Evolutionary conservation across 2,797 vertebrate species (phyloP), one percentile per base, ranked within the genome.

Genomic region (Clamator glandarius): DNA sequence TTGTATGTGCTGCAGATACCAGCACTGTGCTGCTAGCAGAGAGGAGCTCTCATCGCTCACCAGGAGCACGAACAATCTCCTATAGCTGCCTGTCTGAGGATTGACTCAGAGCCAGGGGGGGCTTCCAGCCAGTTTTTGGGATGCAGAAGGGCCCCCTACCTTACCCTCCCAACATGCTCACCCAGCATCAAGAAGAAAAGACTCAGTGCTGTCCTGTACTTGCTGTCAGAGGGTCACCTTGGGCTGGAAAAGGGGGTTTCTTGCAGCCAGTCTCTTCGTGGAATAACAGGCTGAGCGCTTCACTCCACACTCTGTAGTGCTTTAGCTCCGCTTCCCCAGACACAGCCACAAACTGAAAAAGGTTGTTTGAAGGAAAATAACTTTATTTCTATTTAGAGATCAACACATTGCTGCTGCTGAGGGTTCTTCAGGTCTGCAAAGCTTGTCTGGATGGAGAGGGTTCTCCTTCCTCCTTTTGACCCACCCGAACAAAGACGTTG

Each of bases 371-470:
- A 41, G 8, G 6, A 9, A 55, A 33, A 21, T 51, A 11, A 28
- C 20, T 70, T 83, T 28, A 19, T 51, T 74, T 19, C 1, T 0
- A 0, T 13, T 36, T 36, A 10, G 12, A 7, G 4, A 14, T 7
- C 4, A 15, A 17, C 5, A 9, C 28, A 11, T 5, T 12, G 35
- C 15, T 26, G 16, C 2, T 20, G 9, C 17, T 36, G 33, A 28
- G 11, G 1, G 3, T 2, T 17, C 2, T 39, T 11, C 13, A 0
- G 1, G 3, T 29, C 6, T 61, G 14, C 7, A 19, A 21, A 3
- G 5, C 1, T 16, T 2, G 2, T 8, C 20, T 15, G 13, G 31
- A 36, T 14, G 0, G 1, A 52, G 23, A 26, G 7, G 4, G 10
- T 51, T 59, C 44, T 63, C 7, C 29, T 5, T 67, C 25, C 17